Evolutionary conservation across 2,888 invertebrate genomes (phyloP), one percentile per base, ranked within the genome.

Genomic region (Nomada fucata): DNA sequence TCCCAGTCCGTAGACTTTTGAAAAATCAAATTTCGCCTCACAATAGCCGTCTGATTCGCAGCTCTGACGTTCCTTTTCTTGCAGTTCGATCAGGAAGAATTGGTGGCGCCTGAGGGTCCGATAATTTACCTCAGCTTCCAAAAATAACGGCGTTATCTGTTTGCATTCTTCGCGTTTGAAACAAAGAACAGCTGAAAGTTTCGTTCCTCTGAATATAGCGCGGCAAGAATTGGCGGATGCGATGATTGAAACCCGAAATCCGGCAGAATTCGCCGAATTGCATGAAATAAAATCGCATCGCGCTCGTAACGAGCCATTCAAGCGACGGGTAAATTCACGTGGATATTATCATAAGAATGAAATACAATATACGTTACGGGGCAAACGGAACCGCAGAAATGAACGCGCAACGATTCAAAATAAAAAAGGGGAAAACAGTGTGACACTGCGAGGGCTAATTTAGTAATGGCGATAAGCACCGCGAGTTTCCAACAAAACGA

Each of bases 241-340:
- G 81, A 76, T 82, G 82, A 82, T 82, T 57, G 82, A 82, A 61
- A 23, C 71, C 63, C 29, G 71, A 81, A 77, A 81, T 82, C 83
- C 70, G 50, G 5, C 69, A 60, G 64, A 74, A 73, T 73, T 83
- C 73, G 44, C 36, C 59, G 83, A 82, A 78, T 53, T 63, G 52
- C 20, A 72, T 63, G 73, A 67, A 76, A 77, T 83, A 77, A 83
- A 81, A 77, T 80, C 65, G 53, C 79, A 55, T 44, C 68, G 63
- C 63, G 53, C 64, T 64, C 59, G 79, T 76, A 63, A 64, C 63
- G 64, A 47, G 2, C 69, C 36, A 63, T 79, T 76, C 64, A 47
- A 47, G 18, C 76, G 44, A 11, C 15, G 29, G 42, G 63, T 36
- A 79, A 52, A 72, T 72, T 72, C 53, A 18, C 18, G 23, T 18